Conservation (phyloP, 2,888 invertebrate species). For the Neoitamus cyanurus region DNA sequence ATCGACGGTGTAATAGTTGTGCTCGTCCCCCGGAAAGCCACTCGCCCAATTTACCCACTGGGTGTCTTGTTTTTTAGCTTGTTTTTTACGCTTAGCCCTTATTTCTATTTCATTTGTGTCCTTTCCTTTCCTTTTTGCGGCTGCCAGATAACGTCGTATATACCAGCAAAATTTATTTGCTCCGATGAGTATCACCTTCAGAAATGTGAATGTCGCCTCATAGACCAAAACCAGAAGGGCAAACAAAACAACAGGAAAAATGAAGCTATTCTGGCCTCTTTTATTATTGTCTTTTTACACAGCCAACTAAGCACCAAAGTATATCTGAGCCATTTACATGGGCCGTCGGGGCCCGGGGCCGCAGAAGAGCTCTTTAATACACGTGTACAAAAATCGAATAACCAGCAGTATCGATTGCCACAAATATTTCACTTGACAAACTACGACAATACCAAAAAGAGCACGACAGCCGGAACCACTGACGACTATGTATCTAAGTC, state of each 20-base stretch:
- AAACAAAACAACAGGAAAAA: conserved; percentile 14
- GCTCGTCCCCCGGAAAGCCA: not conserved
- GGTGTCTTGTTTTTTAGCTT: not conserved
- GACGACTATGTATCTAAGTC: not conserved
- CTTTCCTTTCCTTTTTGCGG: not conserved
- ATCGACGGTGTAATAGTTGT: not conserved
- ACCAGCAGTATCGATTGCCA: not conserved
- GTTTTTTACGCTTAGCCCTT: not conserved
- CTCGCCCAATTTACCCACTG: not conserved
- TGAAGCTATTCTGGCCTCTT: conserved; percentile 6
- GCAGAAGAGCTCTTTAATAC: not conserved
- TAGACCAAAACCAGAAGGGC: not conserved
- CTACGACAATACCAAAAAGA: not conserved
- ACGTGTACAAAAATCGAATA: conserved; percentile 1
- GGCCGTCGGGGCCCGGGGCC: not conserved
- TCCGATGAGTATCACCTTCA: not conserved
- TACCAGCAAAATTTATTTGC: not conserved
- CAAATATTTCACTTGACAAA: not conserved
- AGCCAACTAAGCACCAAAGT: conserved; percentile 2
- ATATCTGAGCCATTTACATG: conserved; percentile 13
- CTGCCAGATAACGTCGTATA: not conserved
- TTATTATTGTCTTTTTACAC: conserved; percentile 20
- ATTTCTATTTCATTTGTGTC: not conserved
- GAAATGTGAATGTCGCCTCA: not conserved
- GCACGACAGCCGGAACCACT: not conserved